Conservation (phyloP, 64 coral and sea anemone genomes). For the Trachythela sp. region DNA sequence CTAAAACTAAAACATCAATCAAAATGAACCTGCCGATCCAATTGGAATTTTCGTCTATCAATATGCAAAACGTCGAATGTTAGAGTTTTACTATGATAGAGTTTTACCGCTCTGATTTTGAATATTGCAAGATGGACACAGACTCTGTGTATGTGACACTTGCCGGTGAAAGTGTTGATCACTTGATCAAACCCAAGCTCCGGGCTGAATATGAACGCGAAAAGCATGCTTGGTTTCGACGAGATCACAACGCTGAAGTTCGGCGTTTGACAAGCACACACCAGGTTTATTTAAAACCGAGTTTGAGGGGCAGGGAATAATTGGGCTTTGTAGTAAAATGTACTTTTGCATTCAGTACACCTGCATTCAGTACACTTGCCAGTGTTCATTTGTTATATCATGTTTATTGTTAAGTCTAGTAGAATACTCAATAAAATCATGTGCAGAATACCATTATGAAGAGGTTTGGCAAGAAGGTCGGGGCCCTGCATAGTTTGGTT, state of each 20-base stretch:
- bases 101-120: constrained; percentile 21
- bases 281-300: constrained; percentile 37
- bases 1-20: constrained; percentile 17
- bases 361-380: too few species aligned
- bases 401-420: too few species aligned
- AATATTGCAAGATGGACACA: not conserved
- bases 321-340: not conserved
- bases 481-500: too few species aligned
- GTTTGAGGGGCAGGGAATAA: constrained; percentile 27
- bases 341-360: not conserved
- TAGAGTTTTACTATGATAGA: constrained; percentile 47
- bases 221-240: constrained; percentile 27
- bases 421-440: too few species aligned
- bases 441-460: too few species aligned
- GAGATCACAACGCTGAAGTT: not conserved
- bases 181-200: not conserved
- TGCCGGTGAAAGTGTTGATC: constrained; percentile 2
- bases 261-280: constrained; percentile 5
- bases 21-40: constrained; percentile 38
- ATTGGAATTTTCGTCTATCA: constrained; percentile 24
- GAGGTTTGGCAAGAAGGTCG: too few species aligned
- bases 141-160: constrained; percentile 21
- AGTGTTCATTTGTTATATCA: too few species aligned
- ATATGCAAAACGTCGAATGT: constrained; percentile 34
- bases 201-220: not conserved